These are phyloP conservation scores for Epinephelus coioides DNA, from an alignment of 2,797 vertebrate genomes.

Conservation along the genomic window DNA sequence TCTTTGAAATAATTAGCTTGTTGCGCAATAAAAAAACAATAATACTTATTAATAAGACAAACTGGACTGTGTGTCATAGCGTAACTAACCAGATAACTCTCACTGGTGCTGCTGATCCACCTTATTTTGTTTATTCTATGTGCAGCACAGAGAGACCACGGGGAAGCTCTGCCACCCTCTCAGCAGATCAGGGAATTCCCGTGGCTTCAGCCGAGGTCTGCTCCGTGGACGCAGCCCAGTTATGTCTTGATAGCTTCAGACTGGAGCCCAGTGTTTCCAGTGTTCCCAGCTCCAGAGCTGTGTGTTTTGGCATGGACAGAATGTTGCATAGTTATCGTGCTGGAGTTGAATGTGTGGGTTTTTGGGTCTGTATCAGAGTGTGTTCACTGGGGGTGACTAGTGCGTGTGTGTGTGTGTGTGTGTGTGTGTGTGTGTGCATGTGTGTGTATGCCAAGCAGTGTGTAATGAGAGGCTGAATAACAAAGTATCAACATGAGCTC, in stretches of 20 bases:
- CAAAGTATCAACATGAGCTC: constrained; percentile 50
- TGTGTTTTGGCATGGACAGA: constrained; percentile 34
- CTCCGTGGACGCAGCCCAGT: constrained; percentile 6
- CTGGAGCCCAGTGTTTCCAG: constrained; percentile 24
- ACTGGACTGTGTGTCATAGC: background rate
- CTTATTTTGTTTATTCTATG: background rate
- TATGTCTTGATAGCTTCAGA: constrained; percentile 17
- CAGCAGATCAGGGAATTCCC: constrained; percentile 1
- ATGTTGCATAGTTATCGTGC: constrained; percentile 46
- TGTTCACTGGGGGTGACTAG: constrained; percentile 3
- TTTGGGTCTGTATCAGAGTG: constrained; percentile 22
- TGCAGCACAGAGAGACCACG: background rate
- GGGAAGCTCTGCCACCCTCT: background rate
- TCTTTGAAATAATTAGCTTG: no score
- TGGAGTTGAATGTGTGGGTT: constrained; percentile 21
- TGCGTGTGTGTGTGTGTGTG: background rate
- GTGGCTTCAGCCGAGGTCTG: constrained; percentile 7
- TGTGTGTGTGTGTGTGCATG: background rate
- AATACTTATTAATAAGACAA: no score
- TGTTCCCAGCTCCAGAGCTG: constrained; percentile 7
- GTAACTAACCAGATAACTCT: no score
- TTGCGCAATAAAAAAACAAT: no score
- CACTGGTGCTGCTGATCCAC: background rate
- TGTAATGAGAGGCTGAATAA: constrained; percentile 55
- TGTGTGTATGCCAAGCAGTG: constrained; percentile 26